Evolutionary conservation across 2,113 vertebrate genomes (phyloP).

Genomic region (Charadrius vociferus): DNA sequence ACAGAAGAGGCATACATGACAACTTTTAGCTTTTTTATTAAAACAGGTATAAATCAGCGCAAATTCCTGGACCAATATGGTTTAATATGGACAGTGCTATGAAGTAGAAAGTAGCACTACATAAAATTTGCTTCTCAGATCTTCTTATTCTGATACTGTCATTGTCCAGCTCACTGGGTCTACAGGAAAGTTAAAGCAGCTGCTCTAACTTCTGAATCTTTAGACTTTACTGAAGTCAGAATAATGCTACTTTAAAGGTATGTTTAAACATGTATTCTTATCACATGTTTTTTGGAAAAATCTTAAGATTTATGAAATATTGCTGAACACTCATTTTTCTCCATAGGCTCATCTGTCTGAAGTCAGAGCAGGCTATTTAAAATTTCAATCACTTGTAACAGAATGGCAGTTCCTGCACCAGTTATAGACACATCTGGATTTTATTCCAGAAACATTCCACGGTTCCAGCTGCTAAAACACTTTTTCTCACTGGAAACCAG

Average conservation of each 20-base stretch:
- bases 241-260: neutral
- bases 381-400: neutral
- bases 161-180: neutral
- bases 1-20: neutral
- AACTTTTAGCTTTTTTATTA: neutral
- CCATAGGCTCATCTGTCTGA: neutral
- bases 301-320: neutral
- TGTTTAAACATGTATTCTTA: neutral
- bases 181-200: neutral
- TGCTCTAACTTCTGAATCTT: neutral
- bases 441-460: neutral
- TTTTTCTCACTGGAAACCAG: neutral
- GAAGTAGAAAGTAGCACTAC: neutral
- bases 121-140: neutral
- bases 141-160: neutral
- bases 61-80: neutral
- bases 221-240: neutral
- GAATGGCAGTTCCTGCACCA: neutral
- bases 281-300: neutral
- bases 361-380: neutral
- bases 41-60: neutral
- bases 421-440: constrained; percentile 28
- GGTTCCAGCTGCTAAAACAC: neutral
- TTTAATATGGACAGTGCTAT: neutral
- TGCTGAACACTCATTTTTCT: neutral